These are phyloP conservation scores for Furcifer pardalis DNA, from an alignment of 2,797 vertebrate species.

Conservation along the genomic window DNA sequence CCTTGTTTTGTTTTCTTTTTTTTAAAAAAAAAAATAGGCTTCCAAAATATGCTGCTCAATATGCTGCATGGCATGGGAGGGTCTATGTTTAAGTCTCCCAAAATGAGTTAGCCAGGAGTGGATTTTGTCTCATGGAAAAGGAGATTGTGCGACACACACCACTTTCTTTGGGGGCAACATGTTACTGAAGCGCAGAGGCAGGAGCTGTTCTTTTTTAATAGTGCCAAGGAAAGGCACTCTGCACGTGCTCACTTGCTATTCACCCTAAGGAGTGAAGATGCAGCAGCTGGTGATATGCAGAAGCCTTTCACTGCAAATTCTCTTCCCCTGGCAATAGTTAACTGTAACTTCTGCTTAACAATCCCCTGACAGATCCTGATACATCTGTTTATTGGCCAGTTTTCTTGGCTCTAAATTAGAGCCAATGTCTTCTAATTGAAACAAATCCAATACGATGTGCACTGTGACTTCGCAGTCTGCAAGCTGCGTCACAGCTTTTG, in stretches of 20 bases:
- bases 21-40: too few relatives aligned
- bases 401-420: background rate
- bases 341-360: background rate
- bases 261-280: background rate
- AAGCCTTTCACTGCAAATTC: background rate
- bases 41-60: too few relatives aligned
- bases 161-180: too few relatives aligned
- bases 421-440: background rate
- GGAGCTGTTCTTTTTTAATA: background rate
- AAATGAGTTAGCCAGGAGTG: too few relatives aligned
- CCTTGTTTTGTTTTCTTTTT: background rate
- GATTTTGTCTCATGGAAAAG: too few relatives aligned
- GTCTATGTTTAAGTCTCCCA: too few relatives aligned
- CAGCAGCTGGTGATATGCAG: background rate
- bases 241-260: background rate
- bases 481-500: background rate
- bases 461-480: background rate
- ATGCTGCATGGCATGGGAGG: too few relatives aligned
- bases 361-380: background rate
- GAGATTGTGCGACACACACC: too few relatives aligned
- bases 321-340: background rate
- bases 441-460: background rate
- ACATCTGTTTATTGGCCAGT: background rate
- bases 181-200: background rate
- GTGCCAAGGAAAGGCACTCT: background rate